Evolutionary conservation across 2,888 invertebrate species (phyloP).

Genomic region (Halictus quadricinctus): DNA sequence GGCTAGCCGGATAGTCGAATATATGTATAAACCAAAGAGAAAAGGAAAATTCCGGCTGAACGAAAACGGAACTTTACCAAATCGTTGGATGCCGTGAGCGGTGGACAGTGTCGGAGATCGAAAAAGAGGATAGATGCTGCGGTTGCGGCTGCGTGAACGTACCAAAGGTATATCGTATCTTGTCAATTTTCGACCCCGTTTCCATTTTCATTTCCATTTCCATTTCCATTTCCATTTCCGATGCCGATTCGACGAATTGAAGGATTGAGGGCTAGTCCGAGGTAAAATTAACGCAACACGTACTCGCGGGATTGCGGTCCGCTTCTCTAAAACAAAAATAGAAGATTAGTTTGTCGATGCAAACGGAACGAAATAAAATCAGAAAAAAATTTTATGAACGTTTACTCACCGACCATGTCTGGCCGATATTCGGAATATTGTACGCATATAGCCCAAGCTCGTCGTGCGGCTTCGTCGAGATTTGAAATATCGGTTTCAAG

Average conservation of each 20-base stretch:
- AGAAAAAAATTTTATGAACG: background rate
- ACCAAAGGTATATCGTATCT: background rate
- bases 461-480: conserved; percentile 70
- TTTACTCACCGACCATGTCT: conserved; percentile 74
- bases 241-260: background rate
- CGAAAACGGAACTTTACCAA: background rate
- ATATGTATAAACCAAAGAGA: background rate
- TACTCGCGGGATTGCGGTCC: conserved; percentile 70
- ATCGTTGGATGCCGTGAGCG: background rate
- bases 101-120: background rate
- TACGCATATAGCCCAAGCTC: conserved; percentile 71
- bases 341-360: background rate
- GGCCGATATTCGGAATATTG: conserved; percentile 70
- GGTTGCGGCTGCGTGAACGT: background rate
- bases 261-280: background rate
- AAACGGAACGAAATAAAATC: too few relatives aligned
- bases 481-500: conserved; percentile 69
- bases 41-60: background rate
- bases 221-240: background rate
- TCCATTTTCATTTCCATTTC: background rate
- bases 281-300: conserved; percentile 65
- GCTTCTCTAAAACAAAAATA: conserved; percentile 64
- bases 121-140: background rate
- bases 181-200: background rate
- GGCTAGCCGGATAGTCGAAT: background rate